Base-by-base conservation (phyloP, 2,113 vertebrate genomes). In the Halcyon malimbica region DNA sequence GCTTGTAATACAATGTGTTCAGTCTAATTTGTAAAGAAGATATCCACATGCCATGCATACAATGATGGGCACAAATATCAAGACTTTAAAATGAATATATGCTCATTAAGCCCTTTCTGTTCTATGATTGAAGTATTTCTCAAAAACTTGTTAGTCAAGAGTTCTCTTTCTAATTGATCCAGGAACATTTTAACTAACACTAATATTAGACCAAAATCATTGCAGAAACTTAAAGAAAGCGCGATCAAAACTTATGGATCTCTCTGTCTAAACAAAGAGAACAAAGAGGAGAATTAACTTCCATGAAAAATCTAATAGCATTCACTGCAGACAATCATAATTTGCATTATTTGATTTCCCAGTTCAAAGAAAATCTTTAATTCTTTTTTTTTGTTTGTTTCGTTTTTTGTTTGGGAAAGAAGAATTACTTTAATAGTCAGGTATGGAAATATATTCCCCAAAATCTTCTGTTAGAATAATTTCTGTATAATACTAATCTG, bases 161-260 rank as follows among this genome's bases (percentile, higher is more conserved):
- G 1, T 59, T 29, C 0, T 1, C 5, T 35, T 75, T 13, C 29
- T 76, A 39, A 65, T 9, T 83, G 35, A 73, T 54, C 19, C 9
- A 15, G 37, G 29, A 41, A 78, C 6, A 9, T 15, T 92, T 79
- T 73, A 83, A 51, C 14, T 56, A 64, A 57, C 9, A 54, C 6
- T 62, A 68, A 41, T 1, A 44, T 37, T 89, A 76, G 7, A 16
- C 14, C 10, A 16, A 19, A 87, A 57, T 81, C 6, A 28, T 29
- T 77, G 28, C 20, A 83, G 4, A 0, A 9, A 46, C 24, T 78
- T 84, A 67, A 91, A 91, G 64, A 87, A 89, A 63, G 3, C 7
- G 24, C 44, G 24, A 78, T 83, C 16, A 64, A 70, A 91, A 59
- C 3, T 50, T 50, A 56, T 10, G 13, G 11, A 29, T 84, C 4